Evolutionary conservation across 2,113 vertebrate genomes (phyloP), one percentile per base, ranked within the genome.

Genomic region (Tetrao urogallus): DNA sequence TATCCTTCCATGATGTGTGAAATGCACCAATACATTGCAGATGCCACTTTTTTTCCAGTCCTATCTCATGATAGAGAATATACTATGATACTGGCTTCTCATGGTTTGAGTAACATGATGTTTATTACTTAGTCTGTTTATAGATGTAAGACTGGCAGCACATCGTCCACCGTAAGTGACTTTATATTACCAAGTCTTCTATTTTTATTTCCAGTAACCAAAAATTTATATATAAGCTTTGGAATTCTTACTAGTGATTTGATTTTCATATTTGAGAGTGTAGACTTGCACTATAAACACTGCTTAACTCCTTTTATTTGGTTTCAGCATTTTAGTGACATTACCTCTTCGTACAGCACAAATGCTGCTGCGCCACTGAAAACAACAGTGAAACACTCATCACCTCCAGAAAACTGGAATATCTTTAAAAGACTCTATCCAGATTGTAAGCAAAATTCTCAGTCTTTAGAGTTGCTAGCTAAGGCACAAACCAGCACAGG

Each of bases 251-350:
- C 12, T 87, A 63, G 11, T 60, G 11, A 16, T 56, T 82, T 56
- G 65, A 50, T 8, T 89, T 50, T 50, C 1, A 0, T 81, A 38
- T 48, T 60, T 89, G 18, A 36, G 13, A 69, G 11, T 38, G 40
- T 63, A 70, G 20, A 69, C 0, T 3, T 12, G 13, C 36, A n/a
- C 8, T 42, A 42, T 28, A 80, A 95, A 77, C 5, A 27, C 24
- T 81, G 22, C 36, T 92, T 27, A 73, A 30, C 5, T 69, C 56
- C 8, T 21, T 81, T 74, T 42, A 5, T 30, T 42, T 75, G 72
- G 2, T 93, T 98, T 90, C 91, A 99, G 99, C 97, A 98, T 94
- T 99, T 99, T 97, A 98, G 95, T 96, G 98, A 98, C 60, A 98
- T 96, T 25, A 97, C 98, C n/a, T 98, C 98, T 56, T 96, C 97